phyloP scores from a whole-genome alignment of 2,113 vertebrate species.

The Crocuta crocuta region DNA sequence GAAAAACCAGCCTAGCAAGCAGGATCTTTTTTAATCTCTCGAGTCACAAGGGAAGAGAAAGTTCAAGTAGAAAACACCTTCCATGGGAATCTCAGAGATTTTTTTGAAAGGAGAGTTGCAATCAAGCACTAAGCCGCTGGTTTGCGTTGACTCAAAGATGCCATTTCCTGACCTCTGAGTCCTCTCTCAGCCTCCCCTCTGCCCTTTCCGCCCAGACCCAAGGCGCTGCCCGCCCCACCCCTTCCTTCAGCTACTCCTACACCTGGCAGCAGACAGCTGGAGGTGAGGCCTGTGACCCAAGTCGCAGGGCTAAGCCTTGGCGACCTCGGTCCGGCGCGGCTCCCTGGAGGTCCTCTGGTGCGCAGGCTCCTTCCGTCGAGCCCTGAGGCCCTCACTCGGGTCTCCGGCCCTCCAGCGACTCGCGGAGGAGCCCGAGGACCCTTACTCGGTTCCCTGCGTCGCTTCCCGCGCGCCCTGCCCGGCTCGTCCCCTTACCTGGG shows the following conservation, averaged over 20 bases:
- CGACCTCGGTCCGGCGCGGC: not conserved
- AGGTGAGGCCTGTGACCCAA: not conserved
- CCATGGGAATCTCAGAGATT: not conserved
- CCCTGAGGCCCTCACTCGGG: not conserved
- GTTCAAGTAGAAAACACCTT: constrained; percentile 73
- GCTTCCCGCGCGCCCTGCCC: not conserved
- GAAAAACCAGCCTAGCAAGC: constrained; percentile 84
- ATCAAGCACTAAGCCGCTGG: not conserved
- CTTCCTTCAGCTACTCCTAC: not conserved
- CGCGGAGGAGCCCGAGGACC: not conserved
- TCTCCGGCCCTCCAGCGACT: not conserved
- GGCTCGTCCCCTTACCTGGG: not conserved
- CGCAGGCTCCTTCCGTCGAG: not conserved
- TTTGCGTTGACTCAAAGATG: not conserved
- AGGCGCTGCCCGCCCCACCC: not conserved
- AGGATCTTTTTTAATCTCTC: constrained; percentile 68
- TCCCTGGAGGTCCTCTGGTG: not conserved
- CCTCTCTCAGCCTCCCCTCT: not conserved
- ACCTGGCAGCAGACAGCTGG: constrained; percentile 40
- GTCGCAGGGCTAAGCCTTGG: not conserved
- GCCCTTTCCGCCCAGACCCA: not conserved
- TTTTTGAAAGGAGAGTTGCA: not conserved
- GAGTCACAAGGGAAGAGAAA: constrained; percentile 71
- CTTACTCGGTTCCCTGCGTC: not conserved
- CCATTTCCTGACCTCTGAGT: not conserved